Evolutionary conservation across 2,888 invertebrate species (phyloP).

Genomic region (Drosophila leonis): DNA sequence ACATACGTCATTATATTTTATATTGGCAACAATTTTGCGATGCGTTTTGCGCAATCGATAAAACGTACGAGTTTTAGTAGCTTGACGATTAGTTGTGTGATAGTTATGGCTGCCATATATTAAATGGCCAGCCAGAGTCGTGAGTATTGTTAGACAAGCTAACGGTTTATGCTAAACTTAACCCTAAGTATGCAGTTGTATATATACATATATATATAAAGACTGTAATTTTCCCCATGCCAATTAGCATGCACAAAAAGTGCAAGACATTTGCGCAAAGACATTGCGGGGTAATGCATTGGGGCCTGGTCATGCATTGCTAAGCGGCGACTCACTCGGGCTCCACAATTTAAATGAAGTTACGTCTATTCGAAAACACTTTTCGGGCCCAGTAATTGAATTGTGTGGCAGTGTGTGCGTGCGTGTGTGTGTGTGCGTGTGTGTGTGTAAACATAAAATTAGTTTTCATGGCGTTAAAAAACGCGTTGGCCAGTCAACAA

Average conservation of each 20-base stretch:
- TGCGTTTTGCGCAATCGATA: conserved; percentile 42
- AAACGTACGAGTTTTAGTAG: conserved; percentile 51
- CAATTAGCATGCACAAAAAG: conserved; percentile 78
- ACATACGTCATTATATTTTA: conserved; percentile 21
- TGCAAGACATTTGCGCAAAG: conserved; percentile 67
- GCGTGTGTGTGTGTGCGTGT: conserved; percentile 25
- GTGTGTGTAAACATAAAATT: conserved; percentile 75
- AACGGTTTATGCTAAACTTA: conserved; percentile 69
- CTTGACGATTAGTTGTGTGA: conserved; percentile 51
- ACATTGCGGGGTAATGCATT: conserved; percentile 55
- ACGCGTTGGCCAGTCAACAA: conserved; percentile 65
- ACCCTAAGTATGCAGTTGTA: conserved; percentile 31
- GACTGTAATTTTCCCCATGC: conserved; percentile 40
- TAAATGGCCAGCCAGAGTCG: conserved; percentile 56
- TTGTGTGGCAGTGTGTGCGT: conserved; percentile 43
- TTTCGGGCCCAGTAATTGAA: conserved; percentile 72
- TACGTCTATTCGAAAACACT: conserved; percentile 54
- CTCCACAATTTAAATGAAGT: conserved; percentile 73
- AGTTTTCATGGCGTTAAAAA: conserved; percentile 81
- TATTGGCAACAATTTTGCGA: conserved; percentile 29
- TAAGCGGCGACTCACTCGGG: conserved; percentile 45
- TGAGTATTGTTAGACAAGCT: conserved; percentile 57
- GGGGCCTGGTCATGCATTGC: conserved; percentile 71
- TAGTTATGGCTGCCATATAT: conserved; percentile 74
- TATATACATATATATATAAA: neutral